Evolutionary conservation across 1,140 invertebrate species (phyloP), one percentile per base, ranked within the genome.

Genomic region (Sinonovacula constricta): DNA sequence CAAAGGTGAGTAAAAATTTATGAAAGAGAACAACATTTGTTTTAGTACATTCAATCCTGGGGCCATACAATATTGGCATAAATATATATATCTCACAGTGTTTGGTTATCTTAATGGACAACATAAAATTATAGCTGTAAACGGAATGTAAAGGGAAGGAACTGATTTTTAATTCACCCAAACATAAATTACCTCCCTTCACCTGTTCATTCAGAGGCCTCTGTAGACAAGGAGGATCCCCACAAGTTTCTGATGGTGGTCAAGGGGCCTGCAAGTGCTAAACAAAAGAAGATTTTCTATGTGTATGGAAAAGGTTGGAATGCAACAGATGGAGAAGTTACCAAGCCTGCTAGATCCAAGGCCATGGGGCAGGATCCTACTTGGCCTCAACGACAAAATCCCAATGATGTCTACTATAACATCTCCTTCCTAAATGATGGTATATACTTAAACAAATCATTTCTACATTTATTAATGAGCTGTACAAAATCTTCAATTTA

Each of bases 271-370:
- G 51, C 62, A 18, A 78, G 74, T 39, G 82, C 83, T 2, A 81
- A 86, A 33, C 79, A 88, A 18, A 88, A 89, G 57, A 86, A 84
- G 49, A 39, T 89, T n/a, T 87, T 84, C 65, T 89, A 88, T 81
- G 87, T 89, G 14, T 87, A 84, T 79, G 86, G 88, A 0, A 82
- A 80, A n/a, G 75, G 79, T 24, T 84, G 80, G 75, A 79, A 83
- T 68, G 84, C 83, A 3, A 57, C 69, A 59, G 86, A 88, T 81
- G 83, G 85, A 1, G 51, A 79, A 28, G 69, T 59, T 26, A 76
- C 80, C 15, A 68, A 80, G 26, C 85, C 87, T 1, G 82, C 81
- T 15, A 51, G 71, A 22, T 83, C 82, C n/a, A 81, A 79, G 28
- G 79, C 81, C 14, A 76, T 83, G 51, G 85, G 83, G 1, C 74